These are phyloP conservation scores for Valencia hispanica DNA, from an alignment of 2,797 vertebrate genomes.

Conservation along the genomic window DNA sequence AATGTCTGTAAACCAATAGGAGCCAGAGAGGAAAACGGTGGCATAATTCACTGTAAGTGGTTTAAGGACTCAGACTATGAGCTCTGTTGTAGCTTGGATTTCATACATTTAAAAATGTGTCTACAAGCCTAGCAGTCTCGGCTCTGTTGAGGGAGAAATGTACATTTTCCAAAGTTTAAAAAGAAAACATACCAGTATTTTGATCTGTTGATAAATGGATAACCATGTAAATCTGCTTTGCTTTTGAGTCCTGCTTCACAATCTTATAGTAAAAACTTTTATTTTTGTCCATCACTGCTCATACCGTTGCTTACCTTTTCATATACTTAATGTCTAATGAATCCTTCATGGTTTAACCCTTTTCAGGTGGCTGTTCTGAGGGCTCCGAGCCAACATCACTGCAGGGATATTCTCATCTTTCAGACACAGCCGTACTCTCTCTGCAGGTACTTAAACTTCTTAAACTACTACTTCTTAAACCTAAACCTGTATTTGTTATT, in stretches of 20 bases:
- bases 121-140: neutral
- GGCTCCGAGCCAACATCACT: slow-evolving; percentile 74
- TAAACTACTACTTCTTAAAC: too few species aligned
- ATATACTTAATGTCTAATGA: neutral
- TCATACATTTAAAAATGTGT: neutral
- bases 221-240: neutral
- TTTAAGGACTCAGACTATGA: slow-evolving; percentile 34
- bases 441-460: too few species aligned
- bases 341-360: neutral
- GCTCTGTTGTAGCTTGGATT: neutral
- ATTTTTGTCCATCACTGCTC: neutral
- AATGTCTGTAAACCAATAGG: slow-evolving; percentile 2
- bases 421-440: slow-evolving; percentile 93
- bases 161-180: neutral
- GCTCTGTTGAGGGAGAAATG: neutral
- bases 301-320: neutral
- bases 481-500: neutral
- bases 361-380: slow-evolving; percentile 74
- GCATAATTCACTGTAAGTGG: slow-evolving; percentile 37
- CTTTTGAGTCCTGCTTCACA: neutral
- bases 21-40: slow-evolving; percentile 21
- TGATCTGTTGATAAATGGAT: neutral
- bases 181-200: neutral
- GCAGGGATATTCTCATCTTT: slow-evolving; percentile 91
- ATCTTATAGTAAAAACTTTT: too few species aligned